Conservation (phyloP, 2,888 invertebrate species). For the Ophion ellenae region DNA sequence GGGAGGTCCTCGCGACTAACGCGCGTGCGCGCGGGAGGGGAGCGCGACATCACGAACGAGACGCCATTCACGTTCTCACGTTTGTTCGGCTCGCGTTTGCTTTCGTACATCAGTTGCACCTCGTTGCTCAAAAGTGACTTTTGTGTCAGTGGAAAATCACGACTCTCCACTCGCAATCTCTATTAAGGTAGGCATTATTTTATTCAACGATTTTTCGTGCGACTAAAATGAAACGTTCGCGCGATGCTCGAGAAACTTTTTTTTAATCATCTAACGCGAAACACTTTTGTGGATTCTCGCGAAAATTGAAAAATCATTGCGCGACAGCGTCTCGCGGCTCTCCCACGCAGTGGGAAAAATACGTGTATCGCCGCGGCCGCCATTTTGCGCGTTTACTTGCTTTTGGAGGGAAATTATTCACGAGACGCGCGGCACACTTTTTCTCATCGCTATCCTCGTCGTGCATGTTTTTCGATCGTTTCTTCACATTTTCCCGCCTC, state of each 20-base stretch:
- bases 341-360: constrained; percentile 71
- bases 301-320: constrained; percentile 53
- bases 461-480: not conserved
- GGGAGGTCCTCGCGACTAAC: not conserved
- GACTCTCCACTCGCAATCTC: constrained; percentile 19
- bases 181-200: no score
- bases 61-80: constrained; percentile 56
- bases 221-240: not conserved
- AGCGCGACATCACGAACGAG: constrained; percentile 49
- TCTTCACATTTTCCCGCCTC: not conserved
- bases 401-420: constrained; percentile 80
- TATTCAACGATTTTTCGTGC: not conserved
- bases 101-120: constrained; percentile 63
- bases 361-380: constrained; percentile 72
- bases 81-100: constrained; percentile 12
- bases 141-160: constrained; percentile 57
- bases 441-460: constrained; percentile 1
- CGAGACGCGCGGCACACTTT: constrained; percentile 48
- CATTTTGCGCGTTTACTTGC: constrained; percentile 79
- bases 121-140: constrained; percentile 58
- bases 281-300: not conserved
- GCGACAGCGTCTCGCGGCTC: constrained; percentile 63
- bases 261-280: constrained; percentile 11
- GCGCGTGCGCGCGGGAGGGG: constrained; percentile 23
- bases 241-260: not conserved